These are phyloP conservation scores for Escarpia spicata DNA, from an alignment of 2,888 invertebrate species.

Conservation along the genomic window DNA sequence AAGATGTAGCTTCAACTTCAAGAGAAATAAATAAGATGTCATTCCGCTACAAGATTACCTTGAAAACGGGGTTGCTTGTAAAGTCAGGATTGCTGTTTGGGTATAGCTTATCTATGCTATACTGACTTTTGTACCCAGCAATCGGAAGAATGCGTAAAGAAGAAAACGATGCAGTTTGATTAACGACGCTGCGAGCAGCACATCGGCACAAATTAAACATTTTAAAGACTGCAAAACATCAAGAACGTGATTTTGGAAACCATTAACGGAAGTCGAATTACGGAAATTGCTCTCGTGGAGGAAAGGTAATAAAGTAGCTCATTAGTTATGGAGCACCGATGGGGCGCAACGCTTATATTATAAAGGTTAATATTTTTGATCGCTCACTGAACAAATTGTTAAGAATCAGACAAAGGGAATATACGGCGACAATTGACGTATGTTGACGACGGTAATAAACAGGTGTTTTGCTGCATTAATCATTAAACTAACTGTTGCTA, in stretches of 20 bases:
- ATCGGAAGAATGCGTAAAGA: background rate
- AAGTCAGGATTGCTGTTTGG: conserved; percentile 29
- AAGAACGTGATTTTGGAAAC: background rate
- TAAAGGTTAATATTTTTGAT: background rate
- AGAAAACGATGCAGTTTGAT: background rate
- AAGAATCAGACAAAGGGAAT: no score
- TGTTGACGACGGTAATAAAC: no score
- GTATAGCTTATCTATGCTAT: conserved; percentile 30
- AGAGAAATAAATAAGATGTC: conserved; percentile 22
- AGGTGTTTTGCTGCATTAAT: no score
- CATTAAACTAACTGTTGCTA: no score
- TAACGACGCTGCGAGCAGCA: background rate
- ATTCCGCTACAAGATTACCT: background rate
- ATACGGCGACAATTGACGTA: no score
- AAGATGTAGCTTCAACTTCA: conserved; percentile 27
- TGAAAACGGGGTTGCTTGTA: conserved; percentile 8
- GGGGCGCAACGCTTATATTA: background rate
- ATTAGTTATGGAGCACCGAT: background rate
- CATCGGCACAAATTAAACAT: background rate
- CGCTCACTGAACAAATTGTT: no score
- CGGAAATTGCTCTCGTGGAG: background rate
- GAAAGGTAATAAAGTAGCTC: background rate
- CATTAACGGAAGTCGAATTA: background rate
- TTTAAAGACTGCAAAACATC: background rate
- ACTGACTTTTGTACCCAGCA: conserved; percentile 32